These are phyloP conservation scores for Auanema sp. DNA, from an alignment of 2,888 invertebrate genomes.

Conservation along the genomic window DNA sequence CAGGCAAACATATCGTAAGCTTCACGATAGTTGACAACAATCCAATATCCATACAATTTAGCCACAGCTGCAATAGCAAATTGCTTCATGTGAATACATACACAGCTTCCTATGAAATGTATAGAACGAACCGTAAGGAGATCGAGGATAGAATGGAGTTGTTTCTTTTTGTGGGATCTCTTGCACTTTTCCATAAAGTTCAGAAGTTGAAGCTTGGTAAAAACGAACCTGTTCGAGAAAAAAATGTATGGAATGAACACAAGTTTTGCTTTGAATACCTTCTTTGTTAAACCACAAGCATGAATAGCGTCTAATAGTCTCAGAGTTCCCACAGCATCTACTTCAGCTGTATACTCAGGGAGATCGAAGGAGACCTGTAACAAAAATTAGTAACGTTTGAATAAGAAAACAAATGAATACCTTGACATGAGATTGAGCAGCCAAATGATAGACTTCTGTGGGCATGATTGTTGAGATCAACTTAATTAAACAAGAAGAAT, in stretches of 20 bases:
- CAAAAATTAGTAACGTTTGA: not conserved
- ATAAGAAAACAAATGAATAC: constrained; percentile 68
- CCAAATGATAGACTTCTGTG: constrained; percentile 93
- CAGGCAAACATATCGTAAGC: constrained; percentile 93
- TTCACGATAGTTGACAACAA: constrained; percentile 90
- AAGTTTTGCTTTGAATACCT: constrained; percentile 67
- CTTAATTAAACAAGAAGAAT: constrained; percentile 89
- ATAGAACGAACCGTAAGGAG: constrained; percentile 81
- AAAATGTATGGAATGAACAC: constrained; percentile 1
- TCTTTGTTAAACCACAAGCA: constrained; percentile 80
- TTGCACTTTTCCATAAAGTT: constrained; percentile 87
- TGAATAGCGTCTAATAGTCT: constrained; percentile 87
- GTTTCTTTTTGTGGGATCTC: constrained; percentile 90
- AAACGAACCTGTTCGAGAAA: constrained; percentile 71
- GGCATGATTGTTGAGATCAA: constrained; percentile 80
- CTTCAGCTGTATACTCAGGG: constrained; percentile 97
- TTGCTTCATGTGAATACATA: not conserved
- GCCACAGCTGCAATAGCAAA: constrained; percentile 78
- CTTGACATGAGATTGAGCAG: constrained; percentile 98
- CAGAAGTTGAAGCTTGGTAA: constrained; percentile 94
- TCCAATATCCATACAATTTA: constrained; percentile 93
- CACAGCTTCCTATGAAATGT: not conserved
- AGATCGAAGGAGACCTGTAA: constrained; percentile 87
- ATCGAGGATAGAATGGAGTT: constrained; percentile 92
- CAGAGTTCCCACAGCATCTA: constrained; percentile 90